Base-by-base conservation (phyloP, 2,113 vertebrate species). In the Myotis davidii region DNA sequence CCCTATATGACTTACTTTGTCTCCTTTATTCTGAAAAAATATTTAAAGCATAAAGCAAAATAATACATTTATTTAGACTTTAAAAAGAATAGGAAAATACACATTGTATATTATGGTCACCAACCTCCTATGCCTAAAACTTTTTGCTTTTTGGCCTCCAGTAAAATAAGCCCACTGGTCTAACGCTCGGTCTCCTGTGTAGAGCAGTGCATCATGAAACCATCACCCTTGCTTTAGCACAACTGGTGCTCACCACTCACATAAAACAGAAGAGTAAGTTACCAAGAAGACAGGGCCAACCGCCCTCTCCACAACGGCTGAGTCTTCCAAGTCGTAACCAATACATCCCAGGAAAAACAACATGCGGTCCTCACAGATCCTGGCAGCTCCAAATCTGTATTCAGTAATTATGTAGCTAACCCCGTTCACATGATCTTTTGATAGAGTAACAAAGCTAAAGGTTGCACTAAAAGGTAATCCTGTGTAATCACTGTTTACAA, bases 181-280 rank as follows among this genome's bases (percentile, higher is more conserved):
- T 96, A 93, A 94, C 2, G 79, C 81, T 85, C 11, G 50, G 29
- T 79, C 72, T n/a, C 59, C 70, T 74, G 81, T 54, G 85, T 86
- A 23, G n/a, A 90, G 65, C 37, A 94, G 85, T 84, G 85, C 77
- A 83, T 90, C 95, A 91, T 64, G 95, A 97, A 98, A 42, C 59
- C 52, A 97, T 87, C 73, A 87, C 42, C 82, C 84, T 96, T 82
- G 94, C 96, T 96, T 96, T 91, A 97, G 92, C 52, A 91, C 69
- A 97, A 81, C 6, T 96, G 95, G 81, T 91, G 96, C 74, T 78
- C 56, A 90, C 39, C 72, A 65, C 54, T 91, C 89, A 94, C 82
- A 94, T 85, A 70, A 96, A 86, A 64, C 45, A 95, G 81, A 97
- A 97, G 90, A 93, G 93, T 98, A 91, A 93, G 93, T 98, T 98